Base-by-base conservation (phyloP, 2,888 invertebrate genomes). In the Hemicrepidius hirtus region DNA sequence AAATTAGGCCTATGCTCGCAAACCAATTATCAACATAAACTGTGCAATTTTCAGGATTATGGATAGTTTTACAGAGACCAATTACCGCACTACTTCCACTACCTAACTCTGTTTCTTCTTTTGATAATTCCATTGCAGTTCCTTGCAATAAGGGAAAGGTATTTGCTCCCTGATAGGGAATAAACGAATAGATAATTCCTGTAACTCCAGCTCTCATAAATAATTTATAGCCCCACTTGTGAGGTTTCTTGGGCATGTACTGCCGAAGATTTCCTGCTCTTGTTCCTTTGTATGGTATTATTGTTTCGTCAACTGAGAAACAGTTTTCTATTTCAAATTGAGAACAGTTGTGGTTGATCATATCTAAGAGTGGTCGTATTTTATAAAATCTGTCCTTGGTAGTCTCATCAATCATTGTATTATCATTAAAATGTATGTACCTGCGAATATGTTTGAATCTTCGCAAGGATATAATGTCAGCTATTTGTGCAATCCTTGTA, bases 391-490 rank as follows among this genome's bases (percentile, higher is more conserved):
- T 4, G 10, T 55, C 16, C 6, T 6, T 55, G 2, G 13, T 32
- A 55, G n/a, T 32, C 3, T 55, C 55, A 13, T 12, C 13, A 1
- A 50, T 3, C 4, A n/a, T 6, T 50, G 20, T 21, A 21, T 50
- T 50, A 20, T 50, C 24, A 21, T 21, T 28, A 16, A 32, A 32
- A 16, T 55, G 55, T 6, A 55, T 50, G 63, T 18, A 67, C 4
- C 77, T 35, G 16, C 80, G 75, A 35, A 82, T 78, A 68, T 78
- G 68, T 72, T 82, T 75, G 68, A 80, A 83, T 7, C 79, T 49
- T 66, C 81, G 80, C 53, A 81, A 28, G 13, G 77, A 35, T 81
- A 84, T 82, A 16, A 82, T 13, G 50, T 80, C 75, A 10, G 82
- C 80, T 37, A 83, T 73, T 37, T 73, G 44, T n/a, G n/a, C n/a